A percentile compares a stretch with the other conserved stretches of the same genome.
These are phyloP conservation scores for Nanger granti DNA, from an alignment of 2,113 vertebrate genomes.

Conservation along the genomic window DNA sequence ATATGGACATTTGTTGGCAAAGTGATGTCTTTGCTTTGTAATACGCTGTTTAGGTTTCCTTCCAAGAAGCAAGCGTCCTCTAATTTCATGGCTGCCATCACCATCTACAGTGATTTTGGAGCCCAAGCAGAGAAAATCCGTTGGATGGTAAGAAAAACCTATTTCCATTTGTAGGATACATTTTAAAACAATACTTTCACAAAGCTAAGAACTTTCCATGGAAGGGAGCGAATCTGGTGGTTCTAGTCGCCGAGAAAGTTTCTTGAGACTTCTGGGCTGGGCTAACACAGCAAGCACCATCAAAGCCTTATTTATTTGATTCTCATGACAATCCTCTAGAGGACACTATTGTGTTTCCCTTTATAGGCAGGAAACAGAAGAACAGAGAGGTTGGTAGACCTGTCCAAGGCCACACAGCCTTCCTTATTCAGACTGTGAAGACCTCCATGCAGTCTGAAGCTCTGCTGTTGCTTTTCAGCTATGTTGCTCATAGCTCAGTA, in stretches of 20 bases:
- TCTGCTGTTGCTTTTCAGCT: neutral
- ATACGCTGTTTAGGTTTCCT: neutral
- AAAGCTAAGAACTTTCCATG: neutral
- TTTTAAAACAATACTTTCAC: neutral
- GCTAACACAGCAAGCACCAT: neutral
- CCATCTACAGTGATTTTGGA: neutral
- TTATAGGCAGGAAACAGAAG: neutral
- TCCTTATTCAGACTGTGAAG: neutral
- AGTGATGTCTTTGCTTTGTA: neutral
- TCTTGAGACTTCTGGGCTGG: neutral
- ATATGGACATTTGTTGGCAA: neutral
- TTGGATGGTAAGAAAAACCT: neutral
- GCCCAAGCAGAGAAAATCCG: neutral
- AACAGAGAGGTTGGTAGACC: too few relatives aligned
- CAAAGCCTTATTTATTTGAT: neutral
- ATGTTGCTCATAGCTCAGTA: rapidly evolving
- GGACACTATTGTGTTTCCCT: neutral
- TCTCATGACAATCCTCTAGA: neutral
- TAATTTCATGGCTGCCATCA: neutral
- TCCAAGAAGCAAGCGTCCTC: neutral
- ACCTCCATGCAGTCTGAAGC: neutral
- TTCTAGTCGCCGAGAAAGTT: rapidly evolving
- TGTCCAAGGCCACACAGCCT: neutral
- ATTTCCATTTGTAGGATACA: neutral
- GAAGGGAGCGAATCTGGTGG: neutral